Conservation (phyloP, 2,888 invertebrate genomes). For the Invenusta paracnida region DNA sequence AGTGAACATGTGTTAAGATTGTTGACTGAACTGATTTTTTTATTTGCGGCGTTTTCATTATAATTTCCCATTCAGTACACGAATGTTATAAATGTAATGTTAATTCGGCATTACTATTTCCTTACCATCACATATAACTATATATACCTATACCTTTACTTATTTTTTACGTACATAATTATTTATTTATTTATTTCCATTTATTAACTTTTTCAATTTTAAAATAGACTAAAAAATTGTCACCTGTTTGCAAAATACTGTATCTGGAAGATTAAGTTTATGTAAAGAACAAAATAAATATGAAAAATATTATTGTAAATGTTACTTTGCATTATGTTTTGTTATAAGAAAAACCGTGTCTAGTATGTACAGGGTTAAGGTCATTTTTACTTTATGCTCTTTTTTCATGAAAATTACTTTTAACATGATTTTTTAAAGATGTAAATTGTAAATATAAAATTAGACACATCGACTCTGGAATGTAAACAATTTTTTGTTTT, state of each 20-base stretch:
- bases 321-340: background rate
- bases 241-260: background rate
- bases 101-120: background rate
- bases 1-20: background rate
- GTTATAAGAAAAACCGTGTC: no score
- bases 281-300: background rate
- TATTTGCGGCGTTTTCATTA: background rate
- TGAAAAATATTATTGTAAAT: background rate
- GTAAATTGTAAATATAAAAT: no score
- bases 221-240: background rate
- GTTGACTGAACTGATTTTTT: conserved; percentile 22
- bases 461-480: no score
- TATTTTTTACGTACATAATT: background rate
- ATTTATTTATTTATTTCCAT: background rate
- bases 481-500: no score
- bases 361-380: no score
- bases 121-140: background rate
- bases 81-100: background rate
- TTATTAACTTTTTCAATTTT: background rate
- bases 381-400: no score
- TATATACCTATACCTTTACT: background rate
- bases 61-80: background rate
- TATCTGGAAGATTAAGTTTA: background rate
- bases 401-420: no score
- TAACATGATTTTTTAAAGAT: no score